phyloP scores from a whole-genome alignment of 2,888 invertebrate species.

The Escarpia spicata region DNA sequence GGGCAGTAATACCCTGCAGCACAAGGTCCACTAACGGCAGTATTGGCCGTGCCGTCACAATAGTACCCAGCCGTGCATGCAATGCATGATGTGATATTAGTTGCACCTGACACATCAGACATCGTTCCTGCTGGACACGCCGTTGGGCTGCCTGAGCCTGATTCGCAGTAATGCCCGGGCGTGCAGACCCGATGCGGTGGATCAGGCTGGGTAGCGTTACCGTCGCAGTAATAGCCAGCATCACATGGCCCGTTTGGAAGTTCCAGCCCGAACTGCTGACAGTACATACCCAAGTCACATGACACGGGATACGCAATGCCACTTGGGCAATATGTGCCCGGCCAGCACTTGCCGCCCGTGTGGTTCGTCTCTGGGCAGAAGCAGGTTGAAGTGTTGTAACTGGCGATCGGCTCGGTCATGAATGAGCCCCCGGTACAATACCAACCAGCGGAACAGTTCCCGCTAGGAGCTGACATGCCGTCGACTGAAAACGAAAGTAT shows the following conservation, averaged over 20 bases:
- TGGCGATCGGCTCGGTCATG: conserved; percentile 49
- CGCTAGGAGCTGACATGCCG: conserved; percentile 52
- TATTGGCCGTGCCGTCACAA: conserved; percentile 55
- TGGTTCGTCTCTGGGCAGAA: conserved; percentile 57
- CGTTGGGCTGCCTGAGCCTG: conserved; percentile 51
- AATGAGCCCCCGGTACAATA: conserved; percentile 59
- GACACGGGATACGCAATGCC: conserved; percentile 54
- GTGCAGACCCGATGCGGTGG: conserved; percentile 52
- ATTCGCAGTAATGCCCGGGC: conserved; percentile 54
- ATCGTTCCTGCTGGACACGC: conserved; percentile 60
- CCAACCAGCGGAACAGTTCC: conserved; percentile 59
- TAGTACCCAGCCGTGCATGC: conserved; percentile 54
- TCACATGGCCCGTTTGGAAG: conserved; percentile 55
- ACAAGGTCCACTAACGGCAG: conserved; percentile 53
- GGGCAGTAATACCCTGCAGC: conserved; percentile 78
- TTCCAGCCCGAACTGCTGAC: conserved; percentile 50
- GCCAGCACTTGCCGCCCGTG: conserved; percentile 61
- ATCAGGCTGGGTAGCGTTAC: conserved; percentile 51
- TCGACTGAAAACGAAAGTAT: conserved; percentile 47
- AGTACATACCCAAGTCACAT: conserved; percentile 59
- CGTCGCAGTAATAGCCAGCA: conserved; percentile 57
- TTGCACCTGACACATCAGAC: conserved; percentile 51
- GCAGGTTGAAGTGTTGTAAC: conserved; percentile 53
- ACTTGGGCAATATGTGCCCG: conserved; percentile 58
- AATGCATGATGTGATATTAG: conserved; percentile 51